Percentiles rank a stretch among this genome's conserved stretches.
phyloP scores from a whole-genome alignment of 2,888 invertebrate species.

The Diaphora mendica region DNA sequence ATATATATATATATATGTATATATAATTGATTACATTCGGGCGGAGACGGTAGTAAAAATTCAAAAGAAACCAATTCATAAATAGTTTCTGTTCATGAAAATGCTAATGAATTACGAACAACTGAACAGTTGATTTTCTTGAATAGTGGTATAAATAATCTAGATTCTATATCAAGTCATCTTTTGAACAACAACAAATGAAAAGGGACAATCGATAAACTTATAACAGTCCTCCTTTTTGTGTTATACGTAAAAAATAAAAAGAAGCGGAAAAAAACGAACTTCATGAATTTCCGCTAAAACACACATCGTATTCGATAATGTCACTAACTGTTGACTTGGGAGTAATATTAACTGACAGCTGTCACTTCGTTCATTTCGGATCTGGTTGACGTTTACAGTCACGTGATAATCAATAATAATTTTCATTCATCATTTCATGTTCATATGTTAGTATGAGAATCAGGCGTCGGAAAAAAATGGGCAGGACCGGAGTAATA shows the following conservation, averaged over 20 bases:
- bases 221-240: background rate
- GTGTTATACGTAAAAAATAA: background rate
- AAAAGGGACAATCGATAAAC: background rate
- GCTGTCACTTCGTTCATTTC: background rate
- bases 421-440: no score
- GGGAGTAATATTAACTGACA: background rate
- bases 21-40: background rate
- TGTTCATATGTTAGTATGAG: no score
- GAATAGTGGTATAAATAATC: no score
- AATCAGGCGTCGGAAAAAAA: background rate
- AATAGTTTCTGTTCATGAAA: no score
- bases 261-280: background rate
- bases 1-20: no score
- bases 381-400: background rate
- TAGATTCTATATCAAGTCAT: no score
- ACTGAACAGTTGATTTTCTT: no score
- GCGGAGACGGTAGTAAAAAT: background rate
- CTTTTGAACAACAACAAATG: background rate
- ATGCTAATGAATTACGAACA: background rate
- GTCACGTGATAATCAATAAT: background rate
- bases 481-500: background rate
- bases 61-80: no score
- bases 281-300: background rate
- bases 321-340: background rate
- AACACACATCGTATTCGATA: background rate